Evolutionary conservation across 1,140 invertebrate genomes (phyloP).

Genomic region (Neodiprion pinetum): DNA sequence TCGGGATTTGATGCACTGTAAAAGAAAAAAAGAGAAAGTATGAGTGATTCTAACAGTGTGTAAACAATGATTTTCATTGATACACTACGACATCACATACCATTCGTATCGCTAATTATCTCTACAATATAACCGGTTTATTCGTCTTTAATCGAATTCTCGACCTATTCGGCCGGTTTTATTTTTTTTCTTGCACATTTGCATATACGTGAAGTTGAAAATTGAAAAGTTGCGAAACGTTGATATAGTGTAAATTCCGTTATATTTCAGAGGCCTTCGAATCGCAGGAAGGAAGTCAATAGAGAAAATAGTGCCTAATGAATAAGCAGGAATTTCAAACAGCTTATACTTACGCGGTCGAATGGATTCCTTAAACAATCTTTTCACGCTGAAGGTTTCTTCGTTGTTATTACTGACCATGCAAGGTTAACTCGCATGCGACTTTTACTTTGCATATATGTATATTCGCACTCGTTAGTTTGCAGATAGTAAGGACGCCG

Average conservation of each 20-base stretch:
- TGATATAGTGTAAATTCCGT: background rate
- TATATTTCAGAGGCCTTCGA: background rate
- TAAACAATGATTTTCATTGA: no score
- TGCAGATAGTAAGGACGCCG: no score
- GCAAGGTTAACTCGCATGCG: background rate
- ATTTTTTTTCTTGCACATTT: background rate
- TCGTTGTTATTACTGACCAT: background rate
- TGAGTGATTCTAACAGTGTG: background rate
- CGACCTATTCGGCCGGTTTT: background rate
- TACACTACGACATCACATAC: no score
- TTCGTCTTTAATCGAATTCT: background rate
- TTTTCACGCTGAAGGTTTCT: background rate
- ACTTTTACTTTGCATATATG: slow-evolving; percentile 1
- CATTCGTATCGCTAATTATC: background rate
- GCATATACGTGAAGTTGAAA: background rate
- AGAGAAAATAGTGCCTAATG: no score
- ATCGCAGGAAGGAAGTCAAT: background rate
- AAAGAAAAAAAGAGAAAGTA: slow-evolving; percentile 45
- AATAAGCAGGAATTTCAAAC: background rate
- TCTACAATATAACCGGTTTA: background rate
- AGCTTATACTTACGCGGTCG: background rate
- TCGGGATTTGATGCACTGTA: slow-evolving; percentile 92
- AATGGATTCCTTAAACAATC: background rate
- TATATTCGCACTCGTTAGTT: no score
- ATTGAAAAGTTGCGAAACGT: background rate